Conservation (phyloP, 2,888 invertebrate species). For the Papilio gigon region DNA sequence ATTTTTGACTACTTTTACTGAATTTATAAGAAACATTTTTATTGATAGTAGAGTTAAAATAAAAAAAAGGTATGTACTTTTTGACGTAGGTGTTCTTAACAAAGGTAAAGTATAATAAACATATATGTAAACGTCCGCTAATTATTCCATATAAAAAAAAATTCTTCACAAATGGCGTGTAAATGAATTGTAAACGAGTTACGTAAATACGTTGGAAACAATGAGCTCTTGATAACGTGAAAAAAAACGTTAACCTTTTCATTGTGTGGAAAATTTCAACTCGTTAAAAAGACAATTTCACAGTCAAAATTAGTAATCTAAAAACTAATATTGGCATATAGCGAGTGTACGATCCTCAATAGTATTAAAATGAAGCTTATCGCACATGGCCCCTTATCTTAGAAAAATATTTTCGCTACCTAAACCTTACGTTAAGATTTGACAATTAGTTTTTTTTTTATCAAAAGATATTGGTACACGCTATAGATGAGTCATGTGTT, state of each 20-base stretch:
- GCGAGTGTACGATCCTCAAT: neutral
- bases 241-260: neutral
- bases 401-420: conserved; percentile 8
- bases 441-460: neutral
- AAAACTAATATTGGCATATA: neutral
- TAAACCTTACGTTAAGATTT: conserved; percentile 1
- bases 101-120: neutral
- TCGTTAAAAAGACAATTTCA: neutral
- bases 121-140: neutral
- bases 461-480: neutral
- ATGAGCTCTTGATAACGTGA: neutral
- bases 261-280: neutral
- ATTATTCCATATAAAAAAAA: neutral
- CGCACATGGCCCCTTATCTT: conserved; percentile 3
- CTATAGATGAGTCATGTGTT: neutral
- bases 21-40: neutral
- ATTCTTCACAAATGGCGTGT: neutral
- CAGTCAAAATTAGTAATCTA: neutral
- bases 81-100: no score
- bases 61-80: no score
- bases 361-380: conserved; percentile 2
- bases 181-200: neutral
- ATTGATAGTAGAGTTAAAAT: no score
- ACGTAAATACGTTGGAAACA: conserved; percentile 5
- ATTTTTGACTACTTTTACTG: neutral